Evolutionary conservation across 2,888 invertebrate species (phyloP), one percentile per base, ranked within the genome.

Genomic region (Buathra laborator): DNA sequence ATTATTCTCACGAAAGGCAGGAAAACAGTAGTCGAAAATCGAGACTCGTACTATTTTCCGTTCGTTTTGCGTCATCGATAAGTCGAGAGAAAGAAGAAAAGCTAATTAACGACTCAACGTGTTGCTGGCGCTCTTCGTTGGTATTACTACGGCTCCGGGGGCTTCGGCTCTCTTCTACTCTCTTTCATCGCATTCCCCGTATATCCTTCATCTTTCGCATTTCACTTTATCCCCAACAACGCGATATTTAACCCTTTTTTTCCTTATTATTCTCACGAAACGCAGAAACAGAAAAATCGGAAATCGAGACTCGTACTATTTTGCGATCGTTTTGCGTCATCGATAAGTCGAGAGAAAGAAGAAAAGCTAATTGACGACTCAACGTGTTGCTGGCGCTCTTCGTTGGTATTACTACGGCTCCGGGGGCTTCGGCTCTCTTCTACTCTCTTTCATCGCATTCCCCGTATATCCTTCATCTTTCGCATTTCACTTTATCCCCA

Each of bases 51-150:
- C 2, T 24, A 32, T 12, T 14, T 29, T 10, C 5, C 59, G 5
- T 24, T 59, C 3, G 19, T 19, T 19, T 19, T 19, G 19, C 19
- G n/a, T n/a, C n/a, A n/a, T n/a, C n/a, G n/a, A n/a, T n/a, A n/a
- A n/a, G n/a, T n/a, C n/a, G n/a, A n/a, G n/a, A n/a, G n/a, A n/a
- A n/a, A n/a, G n/a, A n/a, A n/a, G n/a, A n/a, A n/a, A n/a, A n/a
- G n/a, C n/a, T n/a, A n/a, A n/a, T n/a, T n/a, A n/a, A n/a, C n/a
- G n/a, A n/a, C n/a, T n/a, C n/a, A n/a, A 93, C 93, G 93, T 93
- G 93, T 93, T 93, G 93, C 92, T 75, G 76, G 77, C 67, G 68
- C 74, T 79, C 78, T 83, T 59, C 79, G 51, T 79, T 67, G 62
- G 64, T 37, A 66, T 75, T 43, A 46, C 24, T 64, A 66, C 67